Evolutionary conservation across 1,140 invertebrate species (phyloP), one percentile per base, ranked within the genome.

Genomic region (Drosophila sechellia): DNA sequence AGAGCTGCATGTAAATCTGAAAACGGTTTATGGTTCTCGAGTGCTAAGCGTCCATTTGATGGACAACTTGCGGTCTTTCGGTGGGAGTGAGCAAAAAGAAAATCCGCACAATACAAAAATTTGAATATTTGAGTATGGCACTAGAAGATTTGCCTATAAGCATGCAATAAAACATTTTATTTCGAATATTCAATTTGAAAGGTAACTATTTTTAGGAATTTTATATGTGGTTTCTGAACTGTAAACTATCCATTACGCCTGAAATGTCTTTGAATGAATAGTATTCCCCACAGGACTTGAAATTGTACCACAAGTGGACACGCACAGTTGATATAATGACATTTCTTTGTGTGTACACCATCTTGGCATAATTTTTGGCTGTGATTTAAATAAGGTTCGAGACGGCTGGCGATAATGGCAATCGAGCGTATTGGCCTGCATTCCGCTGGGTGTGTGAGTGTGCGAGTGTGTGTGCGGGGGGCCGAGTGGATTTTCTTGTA

Each of bases 331-430:
- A 49, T 42, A 46, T 17, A 46, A 25, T 46, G 22, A 15, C 12
- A 2, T 68, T 65, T 61, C 49, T 27, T 35, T 31, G 13, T n/a
- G 64, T 68, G 43, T 31, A 43, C 64, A 15, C 15, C 37, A 58
- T 48, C 72, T 87, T 73, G 34, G 63, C 77, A 73, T 61, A 80
- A 80, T 71, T 79, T 79, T 87, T 61, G 53, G 69, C 79, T 43
- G 34, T 68, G 85, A 89, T 89, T 89, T 89, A 73, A 89, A 89
- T 84, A 84, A 75, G 84, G 80, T 77, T 89, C 60, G 53, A 70
- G 66, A 72, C 75, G 74, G 77, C 81, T 74, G 85, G 76, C 79
- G 80, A 77, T 89, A 80, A 89, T 89, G 85, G 84, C 80, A 90
- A 79, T 84, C 42, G 69, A 72, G 71, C 72, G 68, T 49, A 65